These are phyloP conservation scores for Heliconius hewitsoni DNA, from an alignment of 1,140 invertebrate species.

Conservation along the genomic window DNA sequence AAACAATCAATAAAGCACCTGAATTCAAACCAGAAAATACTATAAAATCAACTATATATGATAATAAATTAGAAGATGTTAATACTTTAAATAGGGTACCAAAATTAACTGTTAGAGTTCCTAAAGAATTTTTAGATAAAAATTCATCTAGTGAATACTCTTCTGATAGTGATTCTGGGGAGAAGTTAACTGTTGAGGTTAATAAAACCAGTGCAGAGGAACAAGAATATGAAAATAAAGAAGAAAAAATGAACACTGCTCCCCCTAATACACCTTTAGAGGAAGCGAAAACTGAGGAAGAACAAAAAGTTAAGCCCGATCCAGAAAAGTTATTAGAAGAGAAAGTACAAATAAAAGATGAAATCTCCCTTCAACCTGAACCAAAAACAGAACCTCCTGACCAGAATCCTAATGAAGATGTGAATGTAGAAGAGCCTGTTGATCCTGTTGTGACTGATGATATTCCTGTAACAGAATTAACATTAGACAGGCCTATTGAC, in stretches of 20 bases:
- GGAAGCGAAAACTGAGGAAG: slow-evolving; percentile 25
- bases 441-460: slow-evolving; percentile 52
- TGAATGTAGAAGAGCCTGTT: slow-evolving; percentile 60
- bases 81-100: slow-evolving; percentile 77
- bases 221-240: slow-evolving; percentile 34
- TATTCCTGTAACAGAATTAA: slow-evolving; percentile 86
- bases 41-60: slow-evolving; percentile 75
- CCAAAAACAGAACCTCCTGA: slow-evolving; percentile 58
- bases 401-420: slow-evolving; percentile 48
- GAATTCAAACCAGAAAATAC: slow-evolving; percentile 62
- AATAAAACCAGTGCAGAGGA: slow-evolving; percentile 47
- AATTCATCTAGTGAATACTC: slow-evolving; percentile 80
- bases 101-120: slow-evolving; percentile 78
- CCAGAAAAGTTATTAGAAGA: slow-evolving; percentile 43
- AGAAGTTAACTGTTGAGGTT: slow-evolving; percentile 80
- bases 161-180: slow-evolving; percentile 83
- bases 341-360: slow-evolving; percentile 48
- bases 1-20: slow-evolving; percentile 45
- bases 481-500: slow-evolving; percentile 87
- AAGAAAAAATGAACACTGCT: slow-evolving; percentile 33
- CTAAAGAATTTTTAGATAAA: slow-evolving; percentile 77
- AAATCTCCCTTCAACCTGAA: slow-evolving; percentile 45
- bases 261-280: slow-evolving; percentile 16
- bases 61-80: slow-evolving; percentile 71
- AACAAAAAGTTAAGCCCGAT: slow-evolving; percentile 35